Conservation (phyloP, 1,140 invertebrate genomes). For the Drosophila azteca region DNA sequence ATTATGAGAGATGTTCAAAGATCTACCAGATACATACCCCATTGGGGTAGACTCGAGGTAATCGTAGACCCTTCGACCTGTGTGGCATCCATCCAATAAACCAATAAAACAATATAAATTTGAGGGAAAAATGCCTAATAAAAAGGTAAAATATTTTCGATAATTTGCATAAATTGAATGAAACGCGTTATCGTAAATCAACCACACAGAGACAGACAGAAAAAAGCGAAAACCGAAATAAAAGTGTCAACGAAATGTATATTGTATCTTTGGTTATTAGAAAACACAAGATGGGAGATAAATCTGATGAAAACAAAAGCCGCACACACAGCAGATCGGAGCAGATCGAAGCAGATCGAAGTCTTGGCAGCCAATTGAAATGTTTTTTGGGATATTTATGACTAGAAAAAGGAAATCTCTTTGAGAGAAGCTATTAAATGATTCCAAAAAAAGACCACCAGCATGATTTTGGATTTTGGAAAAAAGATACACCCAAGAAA, state of each 20-base stretch:
- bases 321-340: slow-evolving; percentile 43
- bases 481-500: slow-evolving; percentile 20
- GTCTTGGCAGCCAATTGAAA: slow-evolving; percentile 59
- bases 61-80: slow-evolving; percentile 59
- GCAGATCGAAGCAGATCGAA: too few relatives aligned
- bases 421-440: slow-evolving; percentile 44
- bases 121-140: slow-evolving; percentile 62
- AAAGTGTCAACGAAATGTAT: slow-evolving; percentile 50
- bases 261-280: slow-evolving; percentile 47
- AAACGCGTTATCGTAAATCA: slow-evolving; percentile 79
- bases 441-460: slow-evolving; percentile 41
- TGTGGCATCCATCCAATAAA: slow-evolving; percentile 53
- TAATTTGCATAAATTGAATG: slow-evolving; percentile 78
- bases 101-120: slow-evolving; percentile 71
- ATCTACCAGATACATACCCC: slow-evolving; percentile 24
- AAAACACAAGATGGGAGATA: slow-evolving; percentile 54
- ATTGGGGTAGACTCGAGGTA: slow-evolving; percentile 26
- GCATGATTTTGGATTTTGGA: slow-evolving; percentile 36
- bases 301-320: slow-evolving; percentile 59
- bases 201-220: background rate
- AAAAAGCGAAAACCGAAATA: slow-evolving; percentile 50
- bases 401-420: slow-evolving; percentile 38
- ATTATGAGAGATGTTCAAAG: slow-evolving; percentile 38
- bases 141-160: slow-evolving; percentile 44
- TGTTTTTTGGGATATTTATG: slow-evolving; percentile 63